Base-by-base conservation (phyloP, 2,113 vertebrate species). In the Pogonocichla stellata region DNA sequence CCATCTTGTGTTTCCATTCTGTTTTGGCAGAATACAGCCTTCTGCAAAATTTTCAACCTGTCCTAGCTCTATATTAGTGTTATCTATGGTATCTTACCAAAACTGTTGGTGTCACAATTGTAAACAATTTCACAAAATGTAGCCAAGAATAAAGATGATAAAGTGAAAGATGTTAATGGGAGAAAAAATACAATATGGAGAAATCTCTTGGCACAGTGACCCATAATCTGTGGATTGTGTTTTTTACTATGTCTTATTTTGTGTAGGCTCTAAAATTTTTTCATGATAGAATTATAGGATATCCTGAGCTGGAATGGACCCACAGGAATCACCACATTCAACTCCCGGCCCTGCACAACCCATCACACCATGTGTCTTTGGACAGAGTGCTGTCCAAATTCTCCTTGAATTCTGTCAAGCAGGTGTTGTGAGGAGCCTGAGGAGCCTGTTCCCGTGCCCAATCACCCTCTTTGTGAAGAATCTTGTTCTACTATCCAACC, bases 341-440 rank as follows among this genome's bases (percentile, higher is more conserved):
- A 8, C 6, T 42, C 25, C 12, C 66, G 34, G 10, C 17, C 25
- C 34, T 48, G 10, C 12, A 31, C n/a, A 19, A 40, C 5, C 6
- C 14, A 26, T 51, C 10, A 77, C 14, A 43, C 3, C 10, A 18
- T 0, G 0, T 22, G 14, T 36, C 36, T 26, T 31, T 70, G 54
- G 14, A 81, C 34, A 22, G 11, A 58, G 7, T 18, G 25, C 61
- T 67, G 17, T 86, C 25, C 33, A 43, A 51, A 51, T 3, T 6
- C 10, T 20, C 29, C 16, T 25, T 34, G 43, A 43, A 6, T 20
- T 31, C 31, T 26, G 13, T 33, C 33, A 33, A 8, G 25, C 17
- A 50, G 19, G 19, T 40, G 15, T 9, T 42, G 19, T 25, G 34
- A 34, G 10, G 34, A 31, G 10, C n/a, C 22, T n/a, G 22, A 12